Base-by-base conservation (phyloP, 2,888 invertebrate species). In the Sinodicranocentrus sp. region DNA sequence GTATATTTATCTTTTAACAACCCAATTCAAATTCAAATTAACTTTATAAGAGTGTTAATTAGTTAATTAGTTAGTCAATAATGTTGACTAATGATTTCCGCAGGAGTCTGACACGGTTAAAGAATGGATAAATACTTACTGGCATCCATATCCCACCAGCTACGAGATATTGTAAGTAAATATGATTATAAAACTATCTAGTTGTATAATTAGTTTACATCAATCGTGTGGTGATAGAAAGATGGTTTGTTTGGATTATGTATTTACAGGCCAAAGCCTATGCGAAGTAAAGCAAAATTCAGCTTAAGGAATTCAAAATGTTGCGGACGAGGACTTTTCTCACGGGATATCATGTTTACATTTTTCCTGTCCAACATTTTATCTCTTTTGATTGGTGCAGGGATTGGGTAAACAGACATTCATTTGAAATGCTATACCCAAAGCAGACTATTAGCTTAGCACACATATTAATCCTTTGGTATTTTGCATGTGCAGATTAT, bases 351-450 rank as follows among this genome's bases (percentile, higher is more conserved):
- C 71, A 91, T 98, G 67, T 96, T 97, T 90, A 96, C 97, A 61
- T 93, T 98, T 88, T 93, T 98, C 89, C 93, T 98, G 89, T 96
- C 97, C 88, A 98, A 98, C 92, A 92, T 98, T 87, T 93, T 98
- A 76, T 97, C 97, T 5, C 92, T 98, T 85, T 91, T 98, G 88
- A 92, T 98, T 85, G 98, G 98, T 86, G 96, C 97, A 84, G 97
- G 98, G 84, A 94, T 98, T 89, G 98, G 98, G 96, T 97, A 91
- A 92, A 92, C 39, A 25, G 21, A 59, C n/a, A 39, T 57, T 72
- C 6, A 15, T 25, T 1, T 70, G 33, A 70, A 28, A 19, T 78
- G 59, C 15, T 26, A 19, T 17, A 28, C 19, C n/a, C 10, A 15
- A 43, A 19, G 33, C 15, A 52, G 19, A 8, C 5, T 52, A 52